Percentiles rank a stretch among this genome's conserved stretches.
Conservation (phyloP, 2,797 vertebrate genomes). For the Zalophus californianus region DNA sequence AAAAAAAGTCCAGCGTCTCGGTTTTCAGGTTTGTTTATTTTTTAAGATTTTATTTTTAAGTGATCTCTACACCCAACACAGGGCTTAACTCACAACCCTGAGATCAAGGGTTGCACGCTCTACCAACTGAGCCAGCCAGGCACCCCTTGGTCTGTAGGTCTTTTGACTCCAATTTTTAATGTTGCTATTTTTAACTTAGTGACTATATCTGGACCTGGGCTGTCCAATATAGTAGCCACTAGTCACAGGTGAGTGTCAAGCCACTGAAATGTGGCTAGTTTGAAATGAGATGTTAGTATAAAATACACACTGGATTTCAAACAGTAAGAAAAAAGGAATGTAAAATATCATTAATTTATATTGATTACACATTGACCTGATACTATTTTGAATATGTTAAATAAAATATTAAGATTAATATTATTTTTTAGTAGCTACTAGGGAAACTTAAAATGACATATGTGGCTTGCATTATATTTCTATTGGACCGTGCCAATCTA, state of each 20-base stretch:
- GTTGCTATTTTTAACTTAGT: background rate
- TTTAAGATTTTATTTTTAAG: background rate
- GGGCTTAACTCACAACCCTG: background rate
- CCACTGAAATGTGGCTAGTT: background rate
- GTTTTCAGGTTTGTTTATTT: background rate
- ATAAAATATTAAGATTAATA: conserved; percentile 26
- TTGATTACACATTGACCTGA: background rate
- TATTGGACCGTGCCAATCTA: background rate
- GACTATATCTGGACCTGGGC: background rate
- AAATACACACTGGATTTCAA: background rate
- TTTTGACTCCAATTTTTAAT: background rate
- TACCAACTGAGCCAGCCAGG: background rate
- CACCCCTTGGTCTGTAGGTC: background rate
- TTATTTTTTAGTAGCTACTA: background rate
- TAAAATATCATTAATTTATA: background rate
- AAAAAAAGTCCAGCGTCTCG: background rate
- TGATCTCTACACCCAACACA: background rate
- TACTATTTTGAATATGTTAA: conserved; percentile 11
- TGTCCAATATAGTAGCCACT: background rate
- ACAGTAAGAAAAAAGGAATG: background rate
- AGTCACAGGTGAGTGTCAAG: background rate
- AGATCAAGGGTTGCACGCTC: background rate
- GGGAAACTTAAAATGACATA: background rate
- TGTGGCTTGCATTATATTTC: background rate
- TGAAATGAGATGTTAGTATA: conserved; percentile 5